Conservation (phyloP, 2,797 vertebrate species). For the Lindbergichthys nudifrons region DNA sequence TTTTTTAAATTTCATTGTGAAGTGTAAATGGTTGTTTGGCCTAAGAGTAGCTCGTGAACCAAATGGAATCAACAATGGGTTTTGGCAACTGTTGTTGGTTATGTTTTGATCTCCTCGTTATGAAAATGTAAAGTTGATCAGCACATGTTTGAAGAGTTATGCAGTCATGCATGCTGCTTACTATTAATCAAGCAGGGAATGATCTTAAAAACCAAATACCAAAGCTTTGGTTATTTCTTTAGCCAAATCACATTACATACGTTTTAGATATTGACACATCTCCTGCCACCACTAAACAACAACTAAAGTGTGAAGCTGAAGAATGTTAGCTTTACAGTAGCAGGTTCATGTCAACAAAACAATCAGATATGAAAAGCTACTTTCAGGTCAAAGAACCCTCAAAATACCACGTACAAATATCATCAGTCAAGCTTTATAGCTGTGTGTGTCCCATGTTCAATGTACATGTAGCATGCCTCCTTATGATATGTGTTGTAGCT, state of each 20-base stretch:
- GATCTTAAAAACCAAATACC: not conserved
- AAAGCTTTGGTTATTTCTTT: not conserved
- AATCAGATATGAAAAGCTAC: not conserved
- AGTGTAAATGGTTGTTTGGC: constrained; percentile 54
- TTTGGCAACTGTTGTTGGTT: not conserved
- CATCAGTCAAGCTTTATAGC: not conserved
- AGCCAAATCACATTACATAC: not conserved
- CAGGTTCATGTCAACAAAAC: not conserved
- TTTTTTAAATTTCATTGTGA: constrained; percentile 40
- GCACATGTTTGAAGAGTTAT: no score
- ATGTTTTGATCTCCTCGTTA: not conserved
- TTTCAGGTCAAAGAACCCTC: constrained; percentile 41
- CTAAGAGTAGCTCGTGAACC: not conserved
- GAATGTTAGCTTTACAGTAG: not conserved
- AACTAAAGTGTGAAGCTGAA: not conserved
- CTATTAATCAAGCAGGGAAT: not conserved
- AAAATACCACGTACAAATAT: constrained; percentile 49
- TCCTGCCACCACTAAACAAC: not conserved
- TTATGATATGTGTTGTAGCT: constrained; percentile 38
- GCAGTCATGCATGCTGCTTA: not conserved
- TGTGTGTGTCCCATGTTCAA: constrained; percentile 32
- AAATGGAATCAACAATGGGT: not conserved
- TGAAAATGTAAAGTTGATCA: not conserved
- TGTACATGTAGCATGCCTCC: constrained; percentile 60
- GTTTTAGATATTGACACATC: not conserved